phyloP scores from a whole-genome alignment of 2,113 vertebrate genomes.

The Mormyrus lacerda region DNA sequence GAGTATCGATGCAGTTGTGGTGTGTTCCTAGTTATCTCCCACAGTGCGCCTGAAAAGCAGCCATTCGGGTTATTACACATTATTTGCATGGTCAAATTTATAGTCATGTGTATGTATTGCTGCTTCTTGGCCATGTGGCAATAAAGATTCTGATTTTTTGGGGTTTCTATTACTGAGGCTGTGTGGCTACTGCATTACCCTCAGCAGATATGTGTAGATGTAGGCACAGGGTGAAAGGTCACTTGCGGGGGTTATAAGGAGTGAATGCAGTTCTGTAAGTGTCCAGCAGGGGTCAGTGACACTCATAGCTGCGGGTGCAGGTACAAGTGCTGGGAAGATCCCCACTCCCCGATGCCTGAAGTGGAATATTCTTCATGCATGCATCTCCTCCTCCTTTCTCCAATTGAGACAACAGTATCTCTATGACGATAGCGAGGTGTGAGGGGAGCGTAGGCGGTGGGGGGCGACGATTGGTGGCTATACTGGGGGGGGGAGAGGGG shows the following conservation, averaged over 20 bases:
- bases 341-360: constrained; percentile 21
- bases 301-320: neutral
- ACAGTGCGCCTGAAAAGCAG: neutral
- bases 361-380: constrained; percentile 30
- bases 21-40: neutral
- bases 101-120: constrained; percentile 22
- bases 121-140: neutral
- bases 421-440: constrained; percentile 26
- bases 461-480: neutral
- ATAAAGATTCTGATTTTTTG: constrained; percentile 8
- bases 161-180: neutral
- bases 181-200: neutral
- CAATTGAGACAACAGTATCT: constrained; percentile 31
- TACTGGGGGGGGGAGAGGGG: neutral
- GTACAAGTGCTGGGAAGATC: constrained; percentile 17
- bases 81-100: neutral
- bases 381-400: constrained; percentile 29
- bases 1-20: neutral
- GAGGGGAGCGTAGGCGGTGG: constrained; percentile 21
- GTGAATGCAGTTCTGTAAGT: neutral
- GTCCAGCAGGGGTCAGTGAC: neutral
- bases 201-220: neutral
- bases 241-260: neutral
- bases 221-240: neutral
- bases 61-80: neutral